Percentiles rank a stretch among this genome's conserved stretches.
Evolutionary conservation across 1,140 invertebrate species (phyloP).

Genomic region (Cherax quadricarinatus): DNA sequence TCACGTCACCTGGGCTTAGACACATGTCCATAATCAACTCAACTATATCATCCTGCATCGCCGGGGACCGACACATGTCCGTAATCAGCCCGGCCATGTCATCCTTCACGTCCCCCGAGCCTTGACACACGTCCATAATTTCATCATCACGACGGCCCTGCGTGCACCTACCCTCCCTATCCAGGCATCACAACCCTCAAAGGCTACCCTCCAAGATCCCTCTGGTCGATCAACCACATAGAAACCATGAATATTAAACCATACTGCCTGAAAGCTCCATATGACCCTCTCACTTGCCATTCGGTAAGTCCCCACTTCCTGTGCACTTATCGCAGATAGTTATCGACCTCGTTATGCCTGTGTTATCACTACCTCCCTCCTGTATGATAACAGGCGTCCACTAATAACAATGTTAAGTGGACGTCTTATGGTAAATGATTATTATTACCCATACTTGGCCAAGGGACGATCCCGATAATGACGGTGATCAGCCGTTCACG

Average conservation of each 20-base stretch:
- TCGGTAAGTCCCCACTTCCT: slow-evolving; percentile 14
- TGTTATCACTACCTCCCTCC: slow-evolving; percentile 47
- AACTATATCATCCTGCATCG: background rate
- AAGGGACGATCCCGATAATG: slow-evolving; percentile 8
- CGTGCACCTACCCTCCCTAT: too few relatives aligned
- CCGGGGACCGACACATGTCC: background rate
- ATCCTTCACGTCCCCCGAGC: slow-evolving; percentile 15
- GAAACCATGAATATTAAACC: background rate
- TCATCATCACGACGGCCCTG: background rate
- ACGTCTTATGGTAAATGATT: slow-evolving; percentile 19
- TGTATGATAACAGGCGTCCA: slow-evolving; percentile 40
- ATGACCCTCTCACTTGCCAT: background rate
- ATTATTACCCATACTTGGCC: slow-evolving; percentile 30
- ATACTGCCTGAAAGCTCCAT: background rate
- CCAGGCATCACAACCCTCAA: too few relatives aligned
- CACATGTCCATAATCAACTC: slow-evolving; percentile 37
- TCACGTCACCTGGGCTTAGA: background rate
- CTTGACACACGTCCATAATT: slow-evolving; percentile 24
- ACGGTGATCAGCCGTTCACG: slow-evolving; percentile 31
- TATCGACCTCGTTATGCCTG: slow-evolving; percentile 28
- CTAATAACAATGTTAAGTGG: slow-evolving; percentile 43
- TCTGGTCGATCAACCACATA: background rate
- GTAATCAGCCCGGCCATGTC: background rate
- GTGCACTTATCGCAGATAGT: slow-evolving; percentile 32
- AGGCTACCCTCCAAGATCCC: background rate